A percentile compares a stretch with the other conserved stretches of the same genome.
Evolutionary conservation across 2,113 vertebrate genomes (phyloP).

Genomic region (Serinus canaria): DNA sequence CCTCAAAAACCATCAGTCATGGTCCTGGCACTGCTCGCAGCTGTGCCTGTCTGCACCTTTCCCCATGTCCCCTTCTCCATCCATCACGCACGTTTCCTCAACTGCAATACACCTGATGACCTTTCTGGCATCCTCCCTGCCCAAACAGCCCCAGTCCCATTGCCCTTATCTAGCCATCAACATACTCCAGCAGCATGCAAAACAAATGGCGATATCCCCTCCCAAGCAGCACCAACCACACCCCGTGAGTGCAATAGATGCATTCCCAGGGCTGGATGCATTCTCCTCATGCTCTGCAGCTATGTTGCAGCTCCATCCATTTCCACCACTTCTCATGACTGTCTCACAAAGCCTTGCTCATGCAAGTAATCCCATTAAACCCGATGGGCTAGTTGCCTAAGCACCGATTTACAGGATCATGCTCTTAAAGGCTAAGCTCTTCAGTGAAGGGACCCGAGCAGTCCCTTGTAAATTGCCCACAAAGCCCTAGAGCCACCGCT

Average conservation of each 20-base stretch:
- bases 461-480: background rate
- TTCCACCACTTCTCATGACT: background rate
- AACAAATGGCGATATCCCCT: accelerated
- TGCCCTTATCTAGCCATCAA: background rate
- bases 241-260: background rate
- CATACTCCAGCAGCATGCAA: background rate
- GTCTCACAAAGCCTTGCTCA: background rate
- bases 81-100: accelerated
- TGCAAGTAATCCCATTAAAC: slow-evolving; percentile 45
- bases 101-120: background rate
- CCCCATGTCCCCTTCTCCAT: background rate
- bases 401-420: slow-evolving; percentile 38
- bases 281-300: background rate
- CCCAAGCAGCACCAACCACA: background rate
- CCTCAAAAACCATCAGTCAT: background rate
- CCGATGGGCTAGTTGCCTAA: slow-evolving; percentile 42
- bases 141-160: background rate
- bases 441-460: background rate
- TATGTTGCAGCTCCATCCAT: background rate
- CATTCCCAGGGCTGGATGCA: background rate
- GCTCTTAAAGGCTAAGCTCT: slow-evolving; percentile 56
- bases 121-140: background rate
- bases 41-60: background rate
- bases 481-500: background rate
- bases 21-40: accelerated